phyloP scores from a whole-genome alignment of 2,113 vertebrate species.

The Loxodonta africana region DNA sequence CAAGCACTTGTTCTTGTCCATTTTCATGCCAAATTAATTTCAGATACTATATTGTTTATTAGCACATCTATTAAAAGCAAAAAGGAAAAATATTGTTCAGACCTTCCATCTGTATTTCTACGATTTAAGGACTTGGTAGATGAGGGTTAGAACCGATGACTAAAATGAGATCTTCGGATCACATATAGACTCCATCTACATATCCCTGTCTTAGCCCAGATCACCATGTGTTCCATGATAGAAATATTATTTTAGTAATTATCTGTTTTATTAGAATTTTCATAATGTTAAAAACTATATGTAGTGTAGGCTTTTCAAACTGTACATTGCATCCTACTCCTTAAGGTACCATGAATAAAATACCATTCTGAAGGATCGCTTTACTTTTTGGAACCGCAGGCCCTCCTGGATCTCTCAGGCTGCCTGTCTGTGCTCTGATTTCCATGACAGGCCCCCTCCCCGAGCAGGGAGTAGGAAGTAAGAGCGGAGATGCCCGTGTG shows the following conservation, averaged over 20 bases:
- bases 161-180: slow-evolving; percentile 45
- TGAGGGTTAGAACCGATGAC: not conserved
- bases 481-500: not conserved
- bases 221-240: not conserved
- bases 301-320: not conserved
- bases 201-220: not conserved
- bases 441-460: not conserved
- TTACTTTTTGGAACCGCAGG: not conserved
- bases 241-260: not conserved
- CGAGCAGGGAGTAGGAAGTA: not conserved
- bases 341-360: not conserved
- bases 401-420: not conserved
- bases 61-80: not conserved
- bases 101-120: not conserved
- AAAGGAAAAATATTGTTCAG: not conserved
- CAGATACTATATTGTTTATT: not conserved
- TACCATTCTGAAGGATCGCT: not conserved
- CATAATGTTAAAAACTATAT: not conserved
- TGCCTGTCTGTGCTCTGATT: slow-evolving; percentile 13
- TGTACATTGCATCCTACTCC: not conserved
- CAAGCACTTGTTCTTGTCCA: not conserved
- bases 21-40: slow-evolving; percentile 41
- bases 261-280: not conserved
- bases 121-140: not conserved
- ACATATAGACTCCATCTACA: not conserved